Conservation (phyloP, 2,888 invertebrate species). For the Cephus spinipes region DNA sequence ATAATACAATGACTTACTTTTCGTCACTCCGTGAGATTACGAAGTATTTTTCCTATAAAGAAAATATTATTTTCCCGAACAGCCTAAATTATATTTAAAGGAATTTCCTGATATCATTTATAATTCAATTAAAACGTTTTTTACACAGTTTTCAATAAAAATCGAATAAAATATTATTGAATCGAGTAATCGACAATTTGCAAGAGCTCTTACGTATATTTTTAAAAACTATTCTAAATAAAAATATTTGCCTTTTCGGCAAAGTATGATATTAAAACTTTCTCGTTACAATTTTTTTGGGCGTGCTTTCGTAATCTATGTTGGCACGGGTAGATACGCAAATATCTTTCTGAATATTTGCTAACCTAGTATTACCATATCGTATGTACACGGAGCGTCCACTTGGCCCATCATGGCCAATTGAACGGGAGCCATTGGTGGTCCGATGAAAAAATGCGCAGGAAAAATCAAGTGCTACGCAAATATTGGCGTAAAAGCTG, state of each 20-base stretch:
- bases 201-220: no score
- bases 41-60: background rate
- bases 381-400: slow-evolving; percentile 57
- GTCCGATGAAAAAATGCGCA: slow-evolving; percentile 49
- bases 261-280: background rate
- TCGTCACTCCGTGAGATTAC: no score
- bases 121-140: background rate
- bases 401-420: slow-evolving; percentile 48
- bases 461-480: slow-evolving; percentile 61
- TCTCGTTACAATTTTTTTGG: background rate
- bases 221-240: background rate
- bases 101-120: background rate
- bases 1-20: background rate
- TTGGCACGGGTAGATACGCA: slow-evolving; percentile 12
- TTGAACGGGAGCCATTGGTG: slow-evolving; percentile 28
- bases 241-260: background rate
- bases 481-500: slow-evolving; percentile 58
- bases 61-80: background rate
- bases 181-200: no score
- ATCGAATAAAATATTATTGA: no score
- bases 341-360: slow-evolving; percentile 16
- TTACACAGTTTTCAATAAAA: no score
- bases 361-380: slow-evolving; percentile 45
- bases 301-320: slow-evolving; percentile 23
- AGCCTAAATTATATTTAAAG: background rate